Percentiles rank a stretch among this genome's conserved stretches.
Evolutionary conservation across 2,113 vertebrate genomes (phyloP).

Genomic region (Puma concolor): DNA sequence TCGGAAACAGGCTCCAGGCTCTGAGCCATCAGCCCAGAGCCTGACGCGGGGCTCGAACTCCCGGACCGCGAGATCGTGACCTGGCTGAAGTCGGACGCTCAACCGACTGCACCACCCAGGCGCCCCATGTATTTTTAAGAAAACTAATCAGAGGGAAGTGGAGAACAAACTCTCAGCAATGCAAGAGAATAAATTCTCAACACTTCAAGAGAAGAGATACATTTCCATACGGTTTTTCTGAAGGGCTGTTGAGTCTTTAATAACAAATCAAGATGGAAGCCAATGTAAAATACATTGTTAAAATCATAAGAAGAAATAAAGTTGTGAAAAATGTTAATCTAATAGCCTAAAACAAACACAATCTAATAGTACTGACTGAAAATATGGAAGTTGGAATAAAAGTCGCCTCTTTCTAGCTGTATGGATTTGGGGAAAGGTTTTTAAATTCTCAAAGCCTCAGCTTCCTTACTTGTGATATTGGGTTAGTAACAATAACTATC

Average conservation of each 20-base stretch:
- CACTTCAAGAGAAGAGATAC: neutral
- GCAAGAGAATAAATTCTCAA: neutral
- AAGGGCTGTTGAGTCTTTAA: neutral
- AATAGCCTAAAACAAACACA: neutral
- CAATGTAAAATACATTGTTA: constrained; percentile 1
- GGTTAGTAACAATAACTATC: neutral
- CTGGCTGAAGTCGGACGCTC: too few species aligned
- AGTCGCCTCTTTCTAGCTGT: neutral
- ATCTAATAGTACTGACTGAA: neutral
- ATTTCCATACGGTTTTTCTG: neutral
- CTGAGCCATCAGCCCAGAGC: too few species aligned
- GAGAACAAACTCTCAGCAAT: neutral
- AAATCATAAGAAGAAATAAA: neutral
- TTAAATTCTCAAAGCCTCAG: neutral
- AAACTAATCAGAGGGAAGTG: constrained; percentile 19
- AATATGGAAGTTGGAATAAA: neutral
- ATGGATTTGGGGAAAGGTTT: neutral
- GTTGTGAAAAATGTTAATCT: neutral
- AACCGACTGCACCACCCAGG: too few species aligned
- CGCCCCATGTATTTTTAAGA: neutral
- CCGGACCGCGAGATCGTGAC: too few species aligned
- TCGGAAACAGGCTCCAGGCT: too few species aligned
- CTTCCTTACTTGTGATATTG: neutral
- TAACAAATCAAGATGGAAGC: neutral
- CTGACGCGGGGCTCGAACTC: too few species aligned